Base-by-base conservation (phyloP, 2,888 invertebrate species). In the Drosophila nr. fundita region DNA sequence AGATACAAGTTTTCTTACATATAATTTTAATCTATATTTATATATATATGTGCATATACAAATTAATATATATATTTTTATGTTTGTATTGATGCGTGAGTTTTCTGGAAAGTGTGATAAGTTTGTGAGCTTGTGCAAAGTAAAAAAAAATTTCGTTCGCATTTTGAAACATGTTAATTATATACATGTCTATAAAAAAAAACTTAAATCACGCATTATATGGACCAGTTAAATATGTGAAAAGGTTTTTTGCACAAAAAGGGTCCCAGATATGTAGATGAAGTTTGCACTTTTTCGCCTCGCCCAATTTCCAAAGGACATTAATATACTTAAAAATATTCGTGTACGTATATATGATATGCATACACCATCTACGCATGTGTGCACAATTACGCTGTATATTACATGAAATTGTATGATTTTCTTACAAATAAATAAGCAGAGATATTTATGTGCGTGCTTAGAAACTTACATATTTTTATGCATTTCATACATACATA, bases 241-340 rank as follows among this genome's bases (percentile, higher is more conserved):
- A 53, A 15, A 34, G 8, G 1, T 27, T 27, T 36, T 54, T 6
- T 18, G 27, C 27, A 27, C 27, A 10, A 50, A 57, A 57, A 49
- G 34, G n/a, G 45, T 29, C 34, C 18, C 61, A 65, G 29, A 64
- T 65, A 42, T 8, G 30, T 52, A 48, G 6, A 36, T 42, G 11
- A 21, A 24, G 24, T 34, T 32, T 36, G 4, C 18, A 15, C n/a
- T 18, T 36, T 36, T 63, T 54, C 27, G 42, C 54, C n/a, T 42
- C 58, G 30, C 57, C 48, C 57, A 58, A 55, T 49, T 57, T 64
- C 36, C 24, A 64, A 45, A 63, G 27, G n/a, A 55, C 34, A 45
- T 34, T 21, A 6, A 38, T 50, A 10, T 55, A 15, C 24, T 32
- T 62, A 21, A 4, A 15, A 29, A 54, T 32, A 24, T 50, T 36